Percentiles rank a stretch among this genome's conserved stretches.
Evolutionary conservation across 2,113 vertebrate species (phyloP).

Genomic region (Calonectris borealis): DNA sequence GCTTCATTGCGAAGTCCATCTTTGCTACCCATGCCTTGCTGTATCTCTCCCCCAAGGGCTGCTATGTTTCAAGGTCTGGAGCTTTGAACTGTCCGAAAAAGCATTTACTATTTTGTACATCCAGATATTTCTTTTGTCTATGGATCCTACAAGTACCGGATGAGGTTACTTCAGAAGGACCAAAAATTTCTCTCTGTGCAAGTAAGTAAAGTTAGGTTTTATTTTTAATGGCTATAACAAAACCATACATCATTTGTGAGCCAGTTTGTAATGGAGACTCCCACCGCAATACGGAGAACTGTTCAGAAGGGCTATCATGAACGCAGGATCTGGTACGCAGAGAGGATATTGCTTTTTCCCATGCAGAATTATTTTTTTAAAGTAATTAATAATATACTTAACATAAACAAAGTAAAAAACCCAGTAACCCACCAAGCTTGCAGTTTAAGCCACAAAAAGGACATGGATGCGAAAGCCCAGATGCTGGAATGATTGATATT

Average conservation of each 20-base stretch:
- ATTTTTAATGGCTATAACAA: background rate
- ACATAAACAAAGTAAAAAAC: background rate
- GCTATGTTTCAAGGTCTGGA: background rate
- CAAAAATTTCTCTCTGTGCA: background rate
- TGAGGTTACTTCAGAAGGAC: background rate
- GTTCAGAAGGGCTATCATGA: background rate
- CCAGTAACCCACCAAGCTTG: background rate
- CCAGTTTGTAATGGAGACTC: background rate
- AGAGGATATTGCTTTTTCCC: background rate
- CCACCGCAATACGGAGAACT: background rate
- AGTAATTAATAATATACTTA: slow-evolving; percentile 1
- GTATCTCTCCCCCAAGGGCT: too few species aligned
- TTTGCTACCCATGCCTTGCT: background rate
- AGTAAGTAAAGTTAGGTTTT: background rate
- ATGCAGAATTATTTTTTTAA: background rate
- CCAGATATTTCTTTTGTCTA: slow-evolving; percentile 35
- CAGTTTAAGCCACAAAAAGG: background rate
- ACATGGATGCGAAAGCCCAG: background rate
- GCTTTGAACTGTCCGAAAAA: background rate
- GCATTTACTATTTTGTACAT: background rate
- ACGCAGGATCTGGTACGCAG: background rate
- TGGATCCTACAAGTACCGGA: background rate
- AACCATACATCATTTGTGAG: background rate
- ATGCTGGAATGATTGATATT: background rate
- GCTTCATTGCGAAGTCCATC: background rate